Evolutionary conservation across 2,888 invertebrate species (phyloP), one percentile per base, ranked within the genome.

Genomic region (Hemistola chrysoprasaria): DNA sequence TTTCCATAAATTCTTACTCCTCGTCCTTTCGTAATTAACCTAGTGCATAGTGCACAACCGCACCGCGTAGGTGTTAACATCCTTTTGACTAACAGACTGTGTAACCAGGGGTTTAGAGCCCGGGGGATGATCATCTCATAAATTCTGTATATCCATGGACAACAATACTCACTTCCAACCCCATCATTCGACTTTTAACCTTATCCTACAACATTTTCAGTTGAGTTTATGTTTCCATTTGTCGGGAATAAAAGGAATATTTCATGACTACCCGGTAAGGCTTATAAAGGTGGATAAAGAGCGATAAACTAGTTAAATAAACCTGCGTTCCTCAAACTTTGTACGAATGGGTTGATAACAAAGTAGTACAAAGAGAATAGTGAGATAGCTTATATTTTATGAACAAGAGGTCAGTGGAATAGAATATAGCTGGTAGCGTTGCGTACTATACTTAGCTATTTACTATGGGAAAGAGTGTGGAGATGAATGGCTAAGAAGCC

Each of bases 21-120:
- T 6, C 5, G 45, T 29, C 28, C 30, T 38, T 37, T 50, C 43
- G 66, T 70, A 76, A 72, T 77, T 67, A 70, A 71, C 58, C 53
- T 40, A 52, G 62, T 68, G 69, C 69, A 76, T 64, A 60, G 70
- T 71, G 65, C 65, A 71, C 52, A 54, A 40, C 38, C 51, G 47
- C n/a, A n/a, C 53, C 40, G 45, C 32, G 38, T 48, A 56, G 51
- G 56, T 65, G 66, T 64, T 57, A 65, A 66, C 60, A 66, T 59
- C 58, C 66, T 72, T 72, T 72, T 71, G 68, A 70, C 70, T 63
- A 71, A 54, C 67, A 61, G 62, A 64, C 61, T 61, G 65, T 65
- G 50, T 65, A 67, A 59, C 56, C 40, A 28, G 4, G 52, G 49
- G 43, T 49, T 44, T 35, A 28, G 16, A 16, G 38, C 44, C 50